A percentile compares a stretch with the other conserved stretches of the same genome.
Conservation (phyloP, 2,797 vertebrate species). For the Sebastes iracundus region DNA sequence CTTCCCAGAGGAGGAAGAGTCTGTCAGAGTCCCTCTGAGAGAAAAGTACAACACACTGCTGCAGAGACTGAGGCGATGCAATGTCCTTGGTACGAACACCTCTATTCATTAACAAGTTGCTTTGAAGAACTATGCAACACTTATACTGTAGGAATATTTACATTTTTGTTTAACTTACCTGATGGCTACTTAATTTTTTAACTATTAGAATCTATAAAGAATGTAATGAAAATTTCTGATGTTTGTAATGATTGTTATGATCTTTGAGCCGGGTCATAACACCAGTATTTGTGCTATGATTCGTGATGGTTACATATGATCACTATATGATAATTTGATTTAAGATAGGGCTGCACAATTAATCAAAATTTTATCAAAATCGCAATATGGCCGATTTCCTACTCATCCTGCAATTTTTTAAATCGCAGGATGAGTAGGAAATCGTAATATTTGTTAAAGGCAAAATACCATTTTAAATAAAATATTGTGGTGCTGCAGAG, state of each 20-base stretch:
- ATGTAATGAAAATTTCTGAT: not conserved
- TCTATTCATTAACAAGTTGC: not conserved
- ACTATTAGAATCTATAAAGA: not conserved
- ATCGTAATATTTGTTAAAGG: too few species aligned
- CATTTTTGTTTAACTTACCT: not conserved
- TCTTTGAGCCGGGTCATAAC: not conserved
- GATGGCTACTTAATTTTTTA: not conserved
- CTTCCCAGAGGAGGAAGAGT: slow-evolving; percentile 91
- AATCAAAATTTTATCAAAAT: too few species aligned
- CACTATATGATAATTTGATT: not conserved
- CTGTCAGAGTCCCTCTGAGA: slow-evolving; percentile 90
- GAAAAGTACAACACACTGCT: slow-evolving; percentile 91
- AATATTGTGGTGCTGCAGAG: too few species aligned
- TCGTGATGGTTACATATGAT: not conserved
- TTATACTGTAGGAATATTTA: not conserved
- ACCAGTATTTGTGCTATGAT: not conserved
- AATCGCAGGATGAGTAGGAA: too few species aligned
- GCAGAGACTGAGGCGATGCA: slow-evolving; percentile 83
- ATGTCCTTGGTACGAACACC: slow-evolving; percentile 80
- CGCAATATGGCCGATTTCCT: too few species aligned
- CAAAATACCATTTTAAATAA: too few species aligned
- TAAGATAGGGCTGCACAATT: not conserved
- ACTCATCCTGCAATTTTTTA: too few species aligned
- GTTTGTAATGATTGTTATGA: not conserved
- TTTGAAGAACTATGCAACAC: not conserved